These are phyloP conservation scores for Cladopsammia gracilis DNA, from an alignment of 64 coral and sea anemone species.

Conservation along the genomic window DNA sequence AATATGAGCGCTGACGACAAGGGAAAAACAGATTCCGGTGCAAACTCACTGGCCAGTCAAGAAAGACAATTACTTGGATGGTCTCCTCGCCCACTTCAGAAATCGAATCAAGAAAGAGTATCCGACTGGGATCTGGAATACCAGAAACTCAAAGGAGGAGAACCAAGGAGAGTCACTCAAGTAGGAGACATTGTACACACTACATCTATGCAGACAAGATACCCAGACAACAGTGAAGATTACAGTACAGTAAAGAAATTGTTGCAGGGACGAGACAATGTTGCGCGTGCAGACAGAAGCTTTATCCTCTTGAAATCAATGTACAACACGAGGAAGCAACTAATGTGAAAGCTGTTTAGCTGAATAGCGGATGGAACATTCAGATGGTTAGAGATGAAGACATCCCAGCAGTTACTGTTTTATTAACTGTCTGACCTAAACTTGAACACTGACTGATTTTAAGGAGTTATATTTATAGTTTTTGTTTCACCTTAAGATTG, in stretches of 20 bases:
- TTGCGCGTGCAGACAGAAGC: conserved; percentile 10
- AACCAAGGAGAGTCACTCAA: conserved; percentile 19
- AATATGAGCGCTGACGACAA: too few relatives aligned
- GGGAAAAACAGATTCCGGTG: too few relatives aligned
- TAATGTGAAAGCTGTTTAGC: too few relatives aligned
- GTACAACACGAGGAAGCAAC: too few relatives aligned
- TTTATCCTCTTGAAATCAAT: too few relatives aligned
- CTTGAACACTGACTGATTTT: too few relatives aligned
- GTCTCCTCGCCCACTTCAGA: conserved; percentile 55
- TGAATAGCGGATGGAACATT: too few relatives aligned
- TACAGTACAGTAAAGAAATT: conserved; percentile 51
- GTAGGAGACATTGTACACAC: conserved; percentile 64
- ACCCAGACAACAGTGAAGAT: conserved; percentile 50
- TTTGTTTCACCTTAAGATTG: too few relatives aligned
- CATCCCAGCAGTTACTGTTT: conserved; percentile 4
- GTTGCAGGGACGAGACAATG: conserved; percentile 22
- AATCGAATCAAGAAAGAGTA: conserved; percentile 59
- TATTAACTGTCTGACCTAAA: too few relatives aligned
- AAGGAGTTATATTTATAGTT: too few relatives aligned
- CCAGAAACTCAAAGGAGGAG: conserved; percentile 43
- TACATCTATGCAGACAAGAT: conserved; percentile 56
- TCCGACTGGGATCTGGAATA: conserved; percentile 64
- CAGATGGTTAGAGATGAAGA: conserved; percentile 20
- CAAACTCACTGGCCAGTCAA: not conserved
- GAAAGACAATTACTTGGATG: conserved; percentile 36